A percentile compares a stretch with the other conserved stretches of the same genome.
Conservation (phyloP, 2,797 vertebrate species). For the Paedocypris micromegethes region DNA sequence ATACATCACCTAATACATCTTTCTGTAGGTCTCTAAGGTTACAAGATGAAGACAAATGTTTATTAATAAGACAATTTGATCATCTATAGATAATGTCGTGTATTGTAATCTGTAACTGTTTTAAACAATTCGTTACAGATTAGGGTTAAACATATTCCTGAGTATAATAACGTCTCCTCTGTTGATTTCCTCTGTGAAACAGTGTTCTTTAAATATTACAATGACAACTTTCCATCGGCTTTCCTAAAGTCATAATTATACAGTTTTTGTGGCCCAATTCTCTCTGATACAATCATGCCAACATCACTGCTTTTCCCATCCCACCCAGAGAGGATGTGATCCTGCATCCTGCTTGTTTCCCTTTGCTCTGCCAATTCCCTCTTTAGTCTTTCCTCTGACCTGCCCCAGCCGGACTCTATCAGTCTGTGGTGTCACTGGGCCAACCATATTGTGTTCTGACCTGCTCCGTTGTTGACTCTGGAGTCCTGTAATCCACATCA, state of each 20-base stretch:
- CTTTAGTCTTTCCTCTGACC: slow-evolving; percentile 26
- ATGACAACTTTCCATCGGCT: slow-evolving; percentile 3
- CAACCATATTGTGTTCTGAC: slow-evolving; percentile 7
- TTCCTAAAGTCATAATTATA: slow-evolving; percentile 24
- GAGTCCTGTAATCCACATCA: slow-evolving; percentile 19
- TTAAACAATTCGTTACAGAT: background rate
- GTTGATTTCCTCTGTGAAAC: slow-evolving; percentile 1
- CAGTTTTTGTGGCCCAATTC: slow-evolving; percentile 16
- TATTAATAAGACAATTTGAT: too few relatives aligned
- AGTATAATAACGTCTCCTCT: background rate
- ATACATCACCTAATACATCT: too few relatives aligned
- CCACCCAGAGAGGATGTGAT: slow-evolving; percentile 44
- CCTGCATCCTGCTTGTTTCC: slow-evolving; percentile 37
- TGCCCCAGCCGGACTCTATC: slow-evolving; percentile 17
- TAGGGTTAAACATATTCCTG: background rate
- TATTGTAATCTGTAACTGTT: too few relatives aligned
- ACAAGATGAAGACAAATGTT: too few relatives aligned
- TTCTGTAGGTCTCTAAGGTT: too few relatives aligned
- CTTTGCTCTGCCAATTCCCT: slow-evolving; percentile 12
- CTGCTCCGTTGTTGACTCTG: slow-evolving; percentile 21
- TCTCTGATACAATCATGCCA: slow-evolving; percentile 21
- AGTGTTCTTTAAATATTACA: slow-evolving; percentile 29
- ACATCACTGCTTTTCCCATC: slow-evolving; percentile 30
- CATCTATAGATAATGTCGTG: too few relatives aligned
- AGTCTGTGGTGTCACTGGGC: slow-evolving; percentile 6